Evolutionary conservation across 2,113 vertebrate species (phyloP), one percentile per base, ranked within the genome.

Genomic region (Neodon shergylaensis): DNA sequence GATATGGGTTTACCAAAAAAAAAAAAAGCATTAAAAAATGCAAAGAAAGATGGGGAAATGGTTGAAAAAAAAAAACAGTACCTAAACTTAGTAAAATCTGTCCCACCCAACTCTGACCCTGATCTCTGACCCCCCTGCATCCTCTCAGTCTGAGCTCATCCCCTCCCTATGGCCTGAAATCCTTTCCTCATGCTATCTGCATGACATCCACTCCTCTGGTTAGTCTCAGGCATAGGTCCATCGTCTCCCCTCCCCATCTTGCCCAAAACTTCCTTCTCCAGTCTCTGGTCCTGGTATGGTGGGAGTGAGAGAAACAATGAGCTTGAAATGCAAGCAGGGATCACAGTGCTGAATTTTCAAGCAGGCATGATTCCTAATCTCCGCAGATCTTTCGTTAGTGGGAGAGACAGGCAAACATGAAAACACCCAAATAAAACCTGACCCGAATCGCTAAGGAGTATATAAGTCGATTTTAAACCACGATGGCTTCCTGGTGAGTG

Each of bases 351-450:
- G 47, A 78, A 70, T 84, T 79, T 13, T n/a, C 52, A 78, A 96
- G 39, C n/a, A 26, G 47, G 19, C 39, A 4, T 14, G 47, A 49
- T 70, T 70, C 66, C 28, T 92, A 7, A 78, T 68, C 47, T 96
- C 63, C 63, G 92, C 76, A 65, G 66, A 65, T 94, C 33, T 92
- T 90, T 36, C 86, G 21, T 33, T 33, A 22, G 10, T 13, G 52
- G 66, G 79, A 92, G 42, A 95, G 36, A 72, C 28, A 78, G 83
- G 7, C 54, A 61, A 85, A 88, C 3, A 82, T 73, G 33, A 47
- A 95, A 94, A 92, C 42, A 88, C 26, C 54, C 33, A 84, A 90
- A 96, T 92, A 92, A 74, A 94, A 92, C 42, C 61, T 36, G 77
- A 49, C 68, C 74, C 5, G 49, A 49, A 77, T 70, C 21, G 6